These are phyloP conservation scores for Pissodes strobi DNA, from an alignment of 1,140 invertebrate species.

Conservation along the genomic window DNA sequence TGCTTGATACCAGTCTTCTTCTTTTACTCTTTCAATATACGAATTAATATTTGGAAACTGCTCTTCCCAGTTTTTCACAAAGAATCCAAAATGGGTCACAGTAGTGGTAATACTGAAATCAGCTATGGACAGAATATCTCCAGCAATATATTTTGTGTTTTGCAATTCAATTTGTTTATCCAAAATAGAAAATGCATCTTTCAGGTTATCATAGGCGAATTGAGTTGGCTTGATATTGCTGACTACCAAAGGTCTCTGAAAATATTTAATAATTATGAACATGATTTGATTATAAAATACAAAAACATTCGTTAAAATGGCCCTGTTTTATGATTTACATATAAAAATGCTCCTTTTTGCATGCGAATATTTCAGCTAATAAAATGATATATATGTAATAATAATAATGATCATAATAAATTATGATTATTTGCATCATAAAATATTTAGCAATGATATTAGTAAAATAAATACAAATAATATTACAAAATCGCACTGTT, in stretches of 20 bases:
- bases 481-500: too few species aligned
- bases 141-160: conserved; percentile 28
- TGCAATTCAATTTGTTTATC: conserved; percentile 25
- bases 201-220: conserved; percentile 2
- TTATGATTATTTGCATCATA: too few species aligned
- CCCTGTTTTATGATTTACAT: too few species aligned
- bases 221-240: neutral
- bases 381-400: too few species aligned
- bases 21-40: conserved; percentile 19
- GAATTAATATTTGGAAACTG: conserved; percentile 17
- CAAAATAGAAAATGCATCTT: conserved; percentile 25
- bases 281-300: too few species aligned
- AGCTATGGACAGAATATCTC: conserved; percentile 35
- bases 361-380: too few species aligned
- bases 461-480: too few species aligned
- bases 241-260: neutral
- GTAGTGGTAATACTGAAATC: conserved; percentile 35
- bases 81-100: conserved; percentile 12
- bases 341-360: too few species aligned
- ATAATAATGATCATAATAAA: too few species aligned
- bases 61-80: conserved; percentile 13
- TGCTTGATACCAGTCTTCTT: conserved; percentile 11
- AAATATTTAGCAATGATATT: too few species aligned
- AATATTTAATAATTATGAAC: neutral
- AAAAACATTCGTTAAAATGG: too few species aligned